Evolutionary conservation across 2,888 invertebrate species (phyloP).

Genomic region (Rhodophaea formosa): DNA sequence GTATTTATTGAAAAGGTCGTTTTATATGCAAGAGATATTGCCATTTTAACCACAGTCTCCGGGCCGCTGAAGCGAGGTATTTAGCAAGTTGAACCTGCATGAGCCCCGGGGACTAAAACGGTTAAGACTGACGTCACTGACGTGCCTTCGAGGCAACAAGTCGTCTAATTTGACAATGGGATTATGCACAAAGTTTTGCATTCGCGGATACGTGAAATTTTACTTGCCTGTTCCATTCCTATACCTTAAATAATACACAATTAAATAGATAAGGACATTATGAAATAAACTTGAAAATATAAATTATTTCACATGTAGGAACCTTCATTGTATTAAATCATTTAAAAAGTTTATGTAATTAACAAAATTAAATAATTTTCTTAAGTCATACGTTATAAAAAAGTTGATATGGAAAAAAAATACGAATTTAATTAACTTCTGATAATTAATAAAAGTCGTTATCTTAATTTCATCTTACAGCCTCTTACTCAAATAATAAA

Average conservation of each 20-base stretch:
- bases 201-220: not conserved
- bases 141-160: conserved; percentile 1
- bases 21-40: too few species aligned
- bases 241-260: not conserved
- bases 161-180: conserved; percentile 1
- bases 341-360: too few species aligned
- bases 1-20: too few species aligned
- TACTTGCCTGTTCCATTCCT: not conserved
- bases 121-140: not conserved
- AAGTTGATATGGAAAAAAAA: too few species aligned
- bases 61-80: conserved; percentile 46
- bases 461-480: too few species aligned
- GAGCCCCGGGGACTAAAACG: conserved; percentile 1
- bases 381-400: too few species aligned
- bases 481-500: not conserved
- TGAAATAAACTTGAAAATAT: not conserved
- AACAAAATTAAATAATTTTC: too few species aligned
- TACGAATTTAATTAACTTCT: too few species aligned
- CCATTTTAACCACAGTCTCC: too few species aligned
- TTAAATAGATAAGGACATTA: not conserved
- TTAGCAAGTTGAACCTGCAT: conserved; percentile 23
- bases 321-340: too few species aligned
- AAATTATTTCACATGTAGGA: too few species aligned
- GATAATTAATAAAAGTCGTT: too few species aligned
- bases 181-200: conserved; percentile 8